Base-by-base conservation (phyloP, 2,888 invertebrate genomes). In the Caenorhabditis becei region DNA sequence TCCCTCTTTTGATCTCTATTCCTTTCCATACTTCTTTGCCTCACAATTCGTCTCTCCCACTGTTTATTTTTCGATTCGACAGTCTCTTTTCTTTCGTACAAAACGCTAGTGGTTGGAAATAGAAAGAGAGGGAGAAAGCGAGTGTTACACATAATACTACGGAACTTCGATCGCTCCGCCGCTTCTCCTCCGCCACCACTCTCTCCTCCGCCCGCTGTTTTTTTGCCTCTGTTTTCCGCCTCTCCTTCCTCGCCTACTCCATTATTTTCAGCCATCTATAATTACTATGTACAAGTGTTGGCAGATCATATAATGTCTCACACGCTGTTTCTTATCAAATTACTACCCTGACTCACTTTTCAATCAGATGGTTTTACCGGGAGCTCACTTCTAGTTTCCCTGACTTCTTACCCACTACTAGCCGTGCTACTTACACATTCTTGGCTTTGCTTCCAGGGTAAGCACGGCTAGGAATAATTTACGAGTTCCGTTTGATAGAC, bases 1-100 rank as follows among this genome's bases (percentile, higher is more conserved):
- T n/a, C 23, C 53, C 26, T 53, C 53, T 53, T 53, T 47, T 47
- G 47, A 47, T 47, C 53, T 26, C 35, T 49, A 4, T n/a, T 47
- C 47, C 3, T 47, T 16, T 16, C 3, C 47, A 11, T 24, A 24
- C 14, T 24, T 26, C 3, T 16, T 23, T 49, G 20, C 49, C 11
- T 53, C 16, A 2, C 47, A 3, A 47, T 47, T 47, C 18, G n/a
- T n/a, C n/a, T n/a, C n/a, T n/a, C n/a, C n/a, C n/a, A n/a, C 47
- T 47, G 18, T 47, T 47, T 47, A 47, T 47, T 47, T 47, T 47
- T 20, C 11, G 47, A 47, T n/a, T 47, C 47, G 10, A 47, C 47
- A 47, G 47, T 47, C 47, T 47, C 18, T 47, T 47, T 11, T 3
- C 47, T 47, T 18, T 47, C 18, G 47, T 47, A 47, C 47, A 47